A percentile compares a stretch with the other conserved stretches of the same genome.
These are phyloP conservation scores for Agrochola macilenta DNA, from an alignment of 2,888 invertebrate species.

Conservation along the genomic window DNA sequence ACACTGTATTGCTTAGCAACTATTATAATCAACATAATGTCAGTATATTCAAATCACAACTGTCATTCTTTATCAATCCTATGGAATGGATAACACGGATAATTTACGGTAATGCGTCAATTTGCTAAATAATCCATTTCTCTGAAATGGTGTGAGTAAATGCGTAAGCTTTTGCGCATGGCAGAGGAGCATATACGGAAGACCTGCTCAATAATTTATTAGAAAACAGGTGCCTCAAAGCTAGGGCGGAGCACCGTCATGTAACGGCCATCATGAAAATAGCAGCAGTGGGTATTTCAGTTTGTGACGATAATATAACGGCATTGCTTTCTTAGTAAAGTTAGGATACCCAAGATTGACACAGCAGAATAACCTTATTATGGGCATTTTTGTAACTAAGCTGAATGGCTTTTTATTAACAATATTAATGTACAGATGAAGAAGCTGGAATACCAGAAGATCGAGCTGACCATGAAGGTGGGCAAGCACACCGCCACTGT, in stretches of 20 bases:
- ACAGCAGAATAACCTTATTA: background rate
- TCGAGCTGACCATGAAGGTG: slow-evolving; percentile 98
- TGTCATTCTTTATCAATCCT: too few species aligned
- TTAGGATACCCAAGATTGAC: background rate
- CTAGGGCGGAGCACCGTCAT: too few species aligned
- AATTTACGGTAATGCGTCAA: too few species aligned
- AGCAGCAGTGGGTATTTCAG: background rate
- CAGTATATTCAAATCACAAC: too few species aligned
- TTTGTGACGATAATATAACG: background rate
- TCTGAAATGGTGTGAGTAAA: too few species aligned
- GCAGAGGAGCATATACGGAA: too few species aligned
- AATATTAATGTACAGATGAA: slow-evolving; percentile 85
- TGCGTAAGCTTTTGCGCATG: background rate
- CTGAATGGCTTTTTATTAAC: background rate
- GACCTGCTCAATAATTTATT: background rate
- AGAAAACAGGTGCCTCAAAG: background rate
- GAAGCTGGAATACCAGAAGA: slow-evolving; percentile 96
- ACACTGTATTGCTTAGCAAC: too few species aligned
- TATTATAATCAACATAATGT: too few species aligned
- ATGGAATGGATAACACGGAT: too few species aligned
- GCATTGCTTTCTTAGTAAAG: background rate
- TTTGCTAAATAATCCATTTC: background rate
- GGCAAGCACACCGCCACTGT: slow-evolving; percentile 98
- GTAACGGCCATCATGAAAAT: background rate
- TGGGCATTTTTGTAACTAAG: background rate